Conservation (phyloP, 2,888 invertebrate species). For the Harmothoe impar region DNA sequence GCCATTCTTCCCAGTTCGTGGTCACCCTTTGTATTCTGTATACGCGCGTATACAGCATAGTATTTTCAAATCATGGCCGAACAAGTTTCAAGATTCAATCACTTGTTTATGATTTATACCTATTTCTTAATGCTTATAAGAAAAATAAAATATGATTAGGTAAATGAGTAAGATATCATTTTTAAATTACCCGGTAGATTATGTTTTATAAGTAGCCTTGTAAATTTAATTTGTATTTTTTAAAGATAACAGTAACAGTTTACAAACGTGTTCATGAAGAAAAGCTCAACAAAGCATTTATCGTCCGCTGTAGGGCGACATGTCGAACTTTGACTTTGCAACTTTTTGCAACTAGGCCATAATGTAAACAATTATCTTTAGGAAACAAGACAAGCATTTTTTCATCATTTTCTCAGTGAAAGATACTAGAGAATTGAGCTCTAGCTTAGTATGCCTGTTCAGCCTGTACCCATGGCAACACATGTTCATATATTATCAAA, state of each 20-base stretch:
- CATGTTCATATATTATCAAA: conserved; percentile 1
- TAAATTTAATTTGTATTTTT: background rate
- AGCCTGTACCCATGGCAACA: background rate
- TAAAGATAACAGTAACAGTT: conserved; percentile 2
- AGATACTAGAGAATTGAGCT: too few relatives aligned
- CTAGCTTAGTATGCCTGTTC: background rate
- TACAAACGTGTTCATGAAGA: conserved; percentile 34
- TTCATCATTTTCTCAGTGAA: background rate
- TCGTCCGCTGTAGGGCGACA: background rate
- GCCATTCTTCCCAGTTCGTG: conserved; percentile 10
- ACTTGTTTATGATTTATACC: too few relatives aligned
- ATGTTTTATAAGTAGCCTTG: too few relatives aligned
- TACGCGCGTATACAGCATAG: background rate
- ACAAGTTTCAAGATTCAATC: background rate
- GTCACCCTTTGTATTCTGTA: background rate
- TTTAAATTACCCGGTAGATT: too few relatives aligned
- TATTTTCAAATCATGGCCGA: conserved; percentile 11
- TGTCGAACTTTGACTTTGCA: conserved; percentile 23
- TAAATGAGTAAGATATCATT: too few relatives aligned
- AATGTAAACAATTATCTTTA: background rate
- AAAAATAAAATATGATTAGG: too few relatives aligned
- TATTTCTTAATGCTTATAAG: background rate
- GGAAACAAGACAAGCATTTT: background rate
- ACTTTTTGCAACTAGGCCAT: conserved; percentile 19
- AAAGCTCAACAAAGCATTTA: conserved; percentile 28